Percentiles rank a stretch among this genome's conserved stretches.
These are phyloP conservation scores for Chironomus tentans DNA, from an alignment of 2,888 invertebrate species.

Conservation along the genomic window DNA sequence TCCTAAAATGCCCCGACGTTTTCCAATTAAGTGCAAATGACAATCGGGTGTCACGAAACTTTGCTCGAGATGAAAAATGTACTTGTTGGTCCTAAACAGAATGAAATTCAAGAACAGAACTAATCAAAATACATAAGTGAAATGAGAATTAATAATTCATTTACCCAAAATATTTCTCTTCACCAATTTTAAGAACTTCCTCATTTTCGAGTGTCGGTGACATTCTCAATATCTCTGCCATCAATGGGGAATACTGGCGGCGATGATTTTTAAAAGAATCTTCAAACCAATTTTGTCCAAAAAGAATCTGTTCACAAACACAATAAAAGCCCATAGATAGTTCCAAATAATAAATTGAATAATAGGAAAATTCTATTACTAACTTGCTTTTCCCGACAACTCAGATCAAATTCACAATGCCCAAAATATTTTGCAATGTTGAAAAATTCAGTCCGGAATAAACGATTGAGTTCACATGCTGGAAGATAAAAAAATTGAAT, in stretches of 20 bases:
- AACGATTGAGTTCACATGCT: constrained; percentile 38
- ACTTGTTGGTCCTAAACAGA: constrained; percentile 30
- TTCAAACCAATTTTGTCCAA: background rate
- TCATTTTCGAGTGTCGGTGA: constrained; percentile 31
- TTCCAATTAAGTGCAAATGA: constrained; percentile 36
- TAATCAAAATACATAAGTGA: background rate
- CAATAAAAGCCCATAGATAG: no score
- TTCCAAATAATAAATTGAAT: no score
- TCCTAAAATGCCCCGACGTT: constrained; percentile 38
- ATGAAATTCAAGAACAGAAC: background rate
- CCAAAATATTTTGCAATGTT: constrained; percentile 30
- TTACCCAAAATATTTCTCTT: constrained; percentile 37
- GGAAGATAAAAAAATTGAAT: background rate
- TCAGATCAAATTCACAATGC: constrained; percentile 32
- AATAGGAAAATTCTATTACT: background rate
- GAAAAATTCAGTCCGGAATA: constrained; percentile 40
- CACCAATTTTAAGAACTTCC: constrained; percentile 40
- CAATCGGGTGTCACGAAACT: constrained; percentile 38
- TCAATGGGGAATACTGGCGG: constrained; percentile 36
- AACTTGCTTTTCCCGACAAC: constrained; percentile 33
- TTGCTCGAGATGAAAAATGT: constrained; percentile 36
- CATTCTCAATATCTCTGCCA: constrained; percentile 35
- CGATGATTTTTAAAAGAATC: constrained; percentile 32
- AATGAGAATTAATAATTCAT: background rate
- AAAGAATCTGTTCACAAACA: background rate